Evolutionary conservation across 2,888 invertebrate species (phyloP), one percentile per base, ranked within the genome.

Genomic region (Dryobota labecula): DNA sequence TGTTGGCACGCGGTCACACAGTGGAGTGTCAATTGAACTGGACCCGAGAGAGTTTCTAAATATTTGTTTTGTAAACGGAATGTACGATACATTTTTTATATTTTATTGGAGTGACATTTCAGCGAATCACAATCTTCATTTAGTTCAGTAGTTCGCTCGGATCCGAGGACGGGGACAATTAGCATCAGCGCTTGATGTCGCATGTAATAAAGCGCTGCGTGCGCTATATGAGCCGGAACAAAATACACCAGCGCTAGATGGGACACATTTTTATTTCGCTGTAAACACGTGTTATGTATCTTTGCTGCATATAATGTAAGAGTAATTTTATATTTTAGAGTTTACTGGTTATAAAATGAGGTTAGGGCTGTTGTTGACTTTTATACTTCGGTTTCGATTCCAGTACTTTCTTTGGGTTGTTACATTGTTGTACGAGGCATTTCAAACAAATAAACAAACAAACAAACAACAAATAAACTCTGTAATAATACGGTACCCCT

Each of bases 191-290:
- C 75, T 80, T 84, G 87, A 83, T 75, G 69, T 82, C 81, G 82
- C 78, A 79, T 84, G 79, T 82, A 86, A 83, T 81, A 84, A 82
- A 85, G 80, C 81, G 75, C 78, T 83, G 73, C 76, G 82, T 80
- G 73, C 73, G 56, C 47, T 81, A 77, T 77, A 84, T 64, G 70
- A 36, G 15, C 49, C 36, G 38, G 47, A 80, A 80, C 62, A 38
- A 65, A 71, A 64, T 64, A 56, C 45, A 33, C n/a, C 70, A 70
- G 67, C 36, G 62, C 57, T 63, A 62, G 76, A 69, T 57, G 33
- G 43, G 30, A 66, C 58, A 67, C 60, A 76, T 70, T 81, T 81
- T 80, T 82, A 80, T 84, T 73, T 63, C 43, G 58, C 43, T 70
- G 62, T 83, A 73, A 84, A 81, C 77, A 76, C 47, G 68, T 80